Evolutionary conservation across 2,888 invertebrate genomes (phyloP).

Genomic region (Amblyjoppa proteus): DNA sequence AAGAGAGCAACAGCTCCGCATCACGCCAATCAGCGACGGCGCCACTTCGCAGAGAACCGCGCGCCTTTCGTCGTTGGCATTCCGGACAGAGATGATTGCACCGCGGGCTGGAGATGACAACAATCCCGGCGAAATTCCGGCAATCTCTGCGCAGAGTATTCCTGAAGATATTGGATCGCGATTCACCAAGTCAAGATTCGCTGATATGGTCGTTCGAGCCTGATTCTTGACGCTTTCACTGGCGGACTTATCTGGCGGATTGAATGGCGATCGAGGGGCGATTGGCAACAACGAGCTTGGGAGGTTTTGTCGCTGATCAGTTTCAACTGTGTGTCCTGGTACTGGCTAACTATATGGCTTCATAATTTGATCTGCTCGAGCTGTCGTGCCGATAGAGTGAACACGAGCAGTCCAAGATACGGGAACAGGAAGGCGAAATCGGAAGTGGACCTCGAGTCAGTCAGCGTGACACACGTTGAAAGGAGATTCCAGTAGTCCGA

Average conservation of each 20-base stretch:
- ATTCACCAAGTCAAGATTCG: not conserved
- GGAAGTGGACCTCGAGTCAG: slow-evolving; percentile 25
- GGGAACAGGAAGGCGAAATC: slow-evolving; percentile 4
- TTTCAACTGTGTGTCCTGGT: not conserved
- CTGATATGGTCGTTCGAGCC: not conserved
- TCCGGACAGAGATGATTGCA: slow-evolving; percentile 6
- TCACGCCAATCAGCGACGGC: not conserved
- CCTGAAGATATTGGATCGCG: slow-evolving; percentile 14
- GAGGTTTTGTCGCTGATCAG: not conserved
- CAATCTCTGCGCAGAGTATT: not conserved
- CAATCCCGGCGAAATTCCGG: not conserved
- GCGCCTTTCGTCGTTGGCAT: slow-evolving; percentile 3
- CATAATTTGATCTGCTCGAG: slow-evolving; percentile 9
- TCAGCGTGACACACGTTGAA: slow-evolving; percentile 41
- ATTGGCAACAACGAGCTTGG: not conserved
- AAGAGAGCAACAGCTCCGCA: not conserved
- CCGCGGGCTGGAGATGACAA: not conserved
- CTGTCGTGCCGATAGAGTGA: slow-evolving; percentile 23
- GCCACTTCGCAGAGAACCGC: not conserved
- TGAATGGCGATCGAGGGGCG: not conserved
- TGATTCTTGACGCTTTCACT: too few species aligned
- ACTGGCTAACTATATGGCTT: slow-evolving; percentile 15
- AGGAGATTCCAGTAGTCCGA: slow-evolving; percentile 16
- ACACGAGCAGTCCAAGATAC: slow-evolving; percentile 9
- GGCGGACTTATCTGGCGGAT: too few species aligned